Evolutionary conservation across 53 echinoderm and acorn worm genomes (phyloP), one percentile per base, ranked within the genome.

Genomic region (Holothuria leucospilota): DNA sequence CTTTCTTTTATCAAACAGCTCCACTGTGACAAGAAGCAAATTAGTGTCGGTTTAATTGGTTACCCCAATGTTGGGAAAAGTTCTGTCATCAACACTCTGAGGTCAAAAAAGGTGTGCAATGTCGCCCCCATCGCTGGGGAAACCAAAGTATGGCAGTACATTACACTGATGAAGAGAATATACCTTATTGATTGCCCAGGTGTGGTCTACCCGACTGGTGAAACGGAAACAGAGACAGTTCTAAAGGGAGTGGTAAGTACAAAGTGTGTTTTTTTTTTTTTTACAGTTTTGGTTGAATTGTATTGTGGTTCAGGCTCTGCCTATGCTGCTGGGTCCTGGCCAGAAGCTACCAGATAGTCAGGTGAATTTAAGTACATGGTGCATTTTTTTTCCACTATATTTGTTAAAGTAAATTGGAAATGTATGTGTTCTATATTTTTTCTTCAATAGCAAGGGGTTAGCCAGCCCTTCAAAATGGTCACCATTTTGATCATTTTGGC

Each of bases 121-220:
- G 95, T 95, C 14, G 99, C 95, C 12, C 99, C 99, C 10, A 95
- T 98, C 12, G 95, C 99, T 53, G 99, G 99, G 40, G 99, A 98
- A 88, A 98, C 99, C 68, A 98, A 98, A 73, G 92, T 87, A 21
- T 98, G 99, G 99, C 99, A 98, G 92, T 98, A 98, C 88, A 98
- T 98, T 86, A 98, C 99, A 20, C 23, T 98, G 81, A 98, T 98
- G 99, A 95, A 87, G 79, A 86, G 95, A 21, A 95, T 98, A 38
- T 98, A 93, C 85, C 90, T 98, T 29, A 98, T 98, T 63, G 99
- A 98, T 56, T 98, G 99, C 78, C 99, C 99, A 21, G 99, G 99
- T 14, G 95, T 93, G 59, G 99, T 98, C 59, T 93, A 95, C 70
- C 99, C 99, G 51, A 74, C 93, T 5, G 99, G 95, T 46, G 99